These are phyloP conservation scores for Acomys russatus DNA, from an alignment of 2,797 vertebrate species.

Conservation along the genomic window DNA sequence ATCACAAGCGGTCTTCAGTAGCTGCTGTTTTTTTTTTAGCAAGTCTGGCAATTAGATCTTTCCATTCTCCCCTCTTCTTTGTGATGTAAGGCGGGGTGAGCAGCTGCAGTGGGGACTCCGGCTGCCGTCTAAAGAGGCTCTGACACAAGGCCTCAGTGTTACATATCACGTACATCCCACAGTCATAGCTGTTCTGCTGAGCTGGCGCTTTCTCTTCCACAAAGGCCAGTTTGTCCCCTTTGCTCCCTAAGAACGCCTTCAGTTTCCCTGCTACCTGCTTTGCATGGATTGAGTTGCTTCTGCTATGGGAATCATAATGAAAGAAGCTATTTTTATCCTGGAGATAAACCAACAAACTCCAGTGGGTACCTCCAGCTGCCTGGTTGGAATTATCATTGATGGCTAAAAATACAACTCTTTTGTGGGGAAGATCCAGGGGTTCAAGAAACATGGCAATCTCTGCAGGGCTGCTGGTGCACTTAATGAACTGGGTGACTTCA, in stretches of 20 bases:
- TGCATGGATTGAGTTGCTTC: constrained; percentile 94
- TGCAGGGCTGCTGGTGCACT: constrained; percentile 93
- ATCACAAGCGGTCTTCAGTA: background rate
- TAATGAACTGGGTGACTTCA: constrained; percentile 99
- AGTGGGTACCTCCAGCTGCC: constrained; percentile 96
- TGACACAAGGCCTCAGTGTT: constrained; percentile 95
- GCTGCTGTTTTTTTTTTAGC: constrained; percentile 84
- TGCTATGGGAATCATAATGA: constrained; percentile 97
- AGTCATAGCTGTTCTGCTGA: constrained; percentile 99
- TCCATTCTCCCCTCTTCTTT: constrained; percentile 94
- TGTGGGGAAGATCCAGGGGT: constrained; percentile 92
- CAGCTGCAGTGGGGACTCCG: constrained; percentile 90
- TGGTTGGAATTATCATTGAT: constrained; percentile 98
- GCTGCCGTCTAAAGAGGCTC: constrained; percentile 87
- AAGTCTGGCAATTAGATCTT: constrained; percentile 90
- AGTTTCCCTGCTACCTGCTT: constrained; percentile 94
- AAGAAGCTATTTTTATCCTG: constrained; percentile 92
- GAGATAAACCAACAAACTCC: constrained; percentile 97
- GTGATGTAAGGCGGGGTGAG: constrained; percentile 96
- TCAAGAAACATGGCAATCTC: constrained; percentile 95
- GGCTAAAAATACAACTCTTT: constrained; percentile 94
- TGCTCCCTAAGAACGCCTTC: constrained; percentile 91
- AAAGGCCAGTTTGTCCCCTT: constrained; percentile 89
- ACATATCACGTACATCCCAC: constrained; percentile 99
- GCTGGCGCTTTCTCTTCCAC: constrained; percentile 94